phyloP scores from a whole-genome alignment of 2,113 vertebrate species.

The Sclerurus mexicanus region DNA sequence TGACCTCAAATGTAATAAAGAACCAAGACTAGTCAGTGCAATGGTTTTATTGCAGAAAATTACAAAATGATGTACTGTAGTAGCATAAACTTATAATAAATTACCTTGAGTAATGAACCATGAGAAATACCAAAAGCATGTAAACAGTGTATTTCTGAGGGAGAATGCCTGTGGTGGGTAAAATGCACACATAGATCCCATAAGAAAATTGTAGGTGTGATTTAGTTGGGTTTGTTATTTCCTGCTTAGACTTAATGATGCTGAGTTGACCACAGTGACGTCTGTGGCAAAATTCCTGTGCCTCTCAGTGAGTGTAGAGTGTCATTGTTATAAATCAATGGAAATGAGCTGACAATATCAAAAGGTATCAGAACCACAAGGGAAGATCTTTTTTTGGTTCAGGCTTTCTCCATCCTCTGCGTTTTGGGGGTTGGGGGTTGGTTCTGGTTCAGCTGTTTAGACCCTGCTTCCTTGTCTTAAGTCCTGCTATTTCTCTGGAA shows the following conservation, averaged over 20 bases:
- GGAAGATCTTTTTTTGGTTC: not conserved
- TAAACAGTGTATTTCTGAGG: slow-evolving; percentile 27
- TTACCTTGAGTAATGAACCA: slow-evolving; percentile 39
- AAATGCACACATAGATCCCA: not conserved
- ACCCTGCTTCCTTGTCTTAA: accelerated
- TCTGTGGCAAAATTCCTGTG: not conserved
- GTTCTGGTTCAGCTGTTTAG: not conserved
- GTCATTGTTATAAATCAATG: not conserved
- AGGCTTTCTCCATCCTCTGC: not conserved
- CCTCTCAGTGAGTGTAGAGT: not conserved
- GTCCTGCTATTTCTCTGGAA: not conserved
- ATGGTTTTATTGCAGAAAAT: slow-evolving; percentile 61
- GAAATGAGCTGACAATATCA: not conserved
- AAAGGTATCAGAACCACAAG: not conserved
- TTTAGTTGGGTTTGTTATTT: not conserved
- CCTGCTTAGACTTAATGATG: not conserved
- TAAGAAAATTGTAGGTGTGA: slow-evolving; percentile 11
- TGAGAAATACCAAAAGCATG: not conserved
- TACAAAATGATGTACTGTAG: slow-evolving; percentile 50
- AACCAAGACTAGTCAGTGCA: slow-evolving; percentile 34
- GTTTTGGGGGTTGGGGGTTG: not conserved
- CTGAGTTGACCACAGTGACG: not conserved
- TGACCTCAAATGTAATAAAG: slow-evolving; percentile 65
- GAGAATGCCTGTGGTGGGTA: not conserved
- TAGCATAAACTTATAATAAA: slow-evolving; percentile 47